phyloP scores from a whole-genome alignment of 1,140 invertebrate species.

The Cotesia vestalis region DNA sequence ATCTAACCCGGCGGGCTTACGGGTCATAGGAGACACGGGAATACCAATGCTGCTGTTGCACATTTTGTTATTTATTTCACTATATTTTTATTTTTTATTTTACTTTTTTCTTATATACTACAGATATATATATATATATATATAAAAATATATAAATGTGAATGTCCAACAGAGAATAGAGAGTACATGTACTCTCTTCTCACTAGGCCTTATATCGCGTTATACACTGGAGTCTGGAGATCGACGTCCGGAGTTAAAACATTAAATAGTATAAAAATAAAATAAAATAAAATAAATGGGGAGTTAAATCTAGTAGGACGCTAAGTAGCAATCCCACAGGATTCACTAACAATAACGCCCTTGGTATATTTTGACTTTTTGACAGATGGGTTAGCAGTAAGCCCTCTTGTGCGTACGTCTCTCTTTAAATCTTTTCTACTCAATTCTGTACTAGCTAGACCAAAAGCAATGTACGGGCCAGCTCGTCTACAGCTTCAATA shows the following conservation, averaged over 20 bases:
- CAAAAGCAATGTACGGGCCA: neutral
- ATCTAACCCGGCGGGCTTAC: constrained; percentile 58
- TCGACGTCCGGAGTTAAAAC: neutral
- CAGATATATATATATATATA: neutral
- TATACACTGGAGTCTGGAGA: constrained; percentile 8
- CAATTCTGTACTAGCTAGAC: neutral
- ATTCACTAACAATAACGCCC: constrained; percentile 53
- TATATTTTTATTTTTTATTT: neutral
- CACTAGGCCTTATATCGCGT: constrained; percentile 10
- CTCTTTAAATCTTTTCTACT: neutral
- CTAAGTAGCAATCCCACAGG: constrained; percentile 62
- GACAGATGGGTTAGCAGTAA: constrained; percentile 54
- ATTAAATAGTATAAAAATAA: constrained; percentile 17
- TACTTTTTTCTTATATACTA: neutral
- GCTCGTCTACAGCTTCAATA: neutral
- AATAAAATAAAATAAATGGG: constrained; percentile 19
- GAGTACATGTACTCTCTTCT: too few species aligned
- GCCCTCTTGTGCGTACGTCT: constrained; percentile 17
- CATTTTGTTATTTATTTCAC: constrained; percentile 1
- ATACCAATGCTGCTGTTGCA: constrained; percentile 34
- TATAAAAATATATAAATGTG: too few species aligned
- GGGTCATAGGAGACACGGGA: constrained; percentile 50
- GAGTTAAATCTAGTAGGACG: constrained; percentile 44
- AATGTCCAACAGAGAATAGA: too few species aligned
- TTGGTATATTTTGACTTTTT: constrained; percentile 63